Conservation (phyloP, 2,113 vertebrate genomes). For the Origma solitaria region DNA sequence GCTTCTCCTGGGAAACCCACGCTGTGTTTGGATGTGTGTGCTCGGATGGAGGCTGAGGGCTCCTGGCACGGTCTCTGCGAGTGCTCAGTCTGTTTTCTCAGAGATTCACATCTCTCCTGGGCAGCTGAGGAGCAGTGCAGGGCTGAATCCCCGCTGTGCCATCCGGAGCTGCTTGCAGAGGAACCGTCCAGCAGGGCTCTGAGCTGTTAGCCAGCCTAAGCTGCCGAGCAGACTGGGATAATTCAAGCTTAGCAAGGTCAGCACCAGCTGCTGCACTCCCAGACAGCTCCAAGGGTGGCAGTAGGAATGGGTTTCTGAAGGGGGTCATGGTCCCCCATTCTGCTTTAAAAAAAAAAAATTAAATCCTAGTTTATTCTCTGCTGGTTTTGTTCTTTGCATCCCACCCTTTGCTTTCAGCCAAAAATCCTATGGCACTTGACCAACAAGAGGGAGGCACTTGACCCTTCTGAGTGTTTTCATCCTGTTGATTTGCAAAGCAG, state of each 20-base stretch:
- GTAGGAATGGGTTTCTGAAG: not conserved
- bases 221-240: not conserved
- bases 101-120: not conserved
- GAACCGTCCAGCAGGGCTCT: not conserved
- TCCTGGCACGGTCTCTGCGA: accelerated
- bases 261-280: not conserved
- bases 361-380: not conserved
- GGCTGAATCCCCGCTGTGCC: not conserved
- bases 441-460: constrained; percentile 2
- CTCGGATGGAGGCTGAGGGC: not conserved
- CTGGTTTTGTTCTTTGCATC: not conserved
- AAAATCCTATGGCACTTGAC: not conserved
- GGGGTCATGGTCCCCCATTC: not conserved
- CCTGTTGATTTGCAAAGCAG: not conserved
- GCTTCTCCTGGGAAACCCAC: not conserved
- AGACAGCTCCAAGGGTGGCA: not conserved
- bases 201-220: not conserved
- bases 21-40: accelerated
- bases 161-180: not conserved
- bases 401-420: not conserved
- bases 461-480: constrained; percentile 18
- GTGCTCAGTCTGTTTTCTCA: not conserved
- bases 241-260: not conserved
- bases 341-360: not conserved
- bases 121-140: not conserved